phyloP scores from a whole-genome alignment of 2,113 vertebrate species.

The Cinclus mexicanus region DNA sequence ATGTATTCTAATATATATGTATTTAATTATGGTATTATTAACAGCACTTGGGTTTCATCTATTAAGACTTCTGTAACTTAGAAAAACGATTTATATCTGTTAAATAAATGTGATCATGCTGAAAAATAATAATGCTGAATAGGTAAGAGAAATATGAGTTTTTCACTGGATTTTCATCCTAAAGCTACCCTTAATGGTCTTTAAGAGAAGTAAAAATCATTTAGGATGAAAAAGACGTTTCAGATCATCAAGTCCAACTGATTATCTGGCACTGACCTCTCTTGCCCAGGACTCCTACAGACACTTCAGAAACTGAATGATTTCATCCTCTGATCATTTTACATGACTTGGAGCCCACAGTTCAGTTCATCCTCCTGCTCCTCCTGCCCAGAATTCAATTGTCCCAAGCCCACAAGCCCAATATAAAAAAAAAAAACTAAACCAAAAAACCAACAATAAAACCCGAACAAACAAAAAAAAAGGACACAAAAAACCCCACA shows the following conservation, averaged over 20 bases:
- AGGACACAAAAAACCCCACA: too few species aligned
- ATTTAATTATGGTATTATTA: neutral
- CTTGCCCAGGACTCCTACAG: neutral
- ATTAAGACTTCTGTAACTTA: neutral
- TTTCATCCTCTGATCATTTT: neutral
- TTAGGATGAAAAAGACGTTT: neutral
- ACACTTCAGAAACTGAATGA: neutral
- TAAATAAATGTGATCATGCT: neutral
- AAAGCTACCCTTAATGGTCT: neutral
- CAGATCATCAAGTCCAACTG: neutral
- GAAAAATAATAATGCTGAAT: neutral
- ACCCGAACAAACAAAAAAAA: too few species aligned
- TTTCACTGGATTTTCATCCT: neutral
- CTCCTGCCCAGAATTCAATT: neutral
- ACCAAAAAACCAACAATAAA: too few species aligned
- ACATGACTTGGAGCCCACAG: neutral
- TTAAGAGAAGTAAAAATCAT: neutral
- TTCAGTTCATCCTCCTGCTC: neutral
- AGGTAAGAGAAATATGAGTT: neutral
- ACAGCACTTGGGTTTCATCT: neutral
- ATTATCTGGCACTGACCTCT: neutral
- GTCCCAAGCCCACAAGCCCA: neutral
- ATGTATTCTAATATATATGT: neutral
- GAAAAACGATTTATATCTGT: neutral
- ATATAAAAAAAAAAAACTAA: neutral